Evolutionary conservation across 2,888 invertebrate genomes (phyloP).

Genomic region (Cephus rjabovi): DNA sequence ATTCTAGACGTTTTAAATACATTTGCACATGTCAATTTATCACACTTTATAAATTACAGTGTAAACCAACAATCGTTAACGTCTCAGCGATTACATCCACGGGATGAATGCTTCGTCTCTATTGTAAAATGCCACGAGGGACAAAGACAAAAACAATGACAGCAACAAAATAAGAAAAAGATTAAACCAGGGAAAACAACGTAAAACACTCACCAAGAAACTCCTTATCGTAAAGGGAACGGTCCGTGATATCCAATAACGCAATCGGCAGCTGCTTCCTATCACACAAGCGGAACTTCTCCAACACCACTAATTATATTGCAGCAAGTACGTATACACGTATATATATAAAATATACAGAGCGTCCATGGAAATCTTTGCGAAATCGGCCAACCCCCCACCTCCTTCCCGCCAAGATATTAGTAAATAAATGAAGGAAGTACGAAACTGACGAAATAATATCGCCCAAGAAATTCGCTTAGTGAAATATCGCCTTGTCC

Average conservation of each 20-base stretch:
- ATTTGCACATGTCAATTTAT: background rate
- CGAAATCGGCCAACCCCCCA: background rate
- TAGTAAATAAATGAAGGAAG: background rate
- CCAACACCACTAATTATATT: slow-evolving; percentile 1
- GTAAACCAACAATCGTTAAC: background rate
- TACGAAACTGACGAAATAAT: background rate
- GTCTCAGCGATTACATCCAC: background rate
- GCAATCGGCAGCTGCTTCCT: slow-evolving; percentile 7
- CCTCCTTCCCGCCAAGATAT: background rate
- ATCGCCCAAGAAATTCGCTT: background rate
- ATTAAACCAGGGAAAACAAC: background rate
- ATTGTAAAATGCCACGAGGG: background rate
- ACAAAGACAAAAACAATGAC: background rate
- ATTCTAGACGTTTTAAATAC: background rate
- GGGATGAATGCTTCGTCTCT: background rate
- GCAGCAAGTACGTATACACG: background rate
- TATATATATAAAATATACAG: background rate
- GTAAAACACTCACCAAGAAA: background rate
- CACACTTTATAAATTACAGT: background rate
- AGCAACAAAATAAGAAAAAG: background rate
- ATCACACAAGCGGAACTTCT: background rate
- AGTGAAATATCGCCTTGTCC: background rate
- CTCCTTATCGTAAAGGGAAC: slow-evolving; percentile 17
- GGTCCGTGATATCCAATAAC: slow-evolving; percentile 20
- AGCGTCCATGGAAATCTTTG: background rate